Evolutionary conservation across 2,888 invertebrate species (phyloP).

Genomic region (Tortrix viridana): DNA sequence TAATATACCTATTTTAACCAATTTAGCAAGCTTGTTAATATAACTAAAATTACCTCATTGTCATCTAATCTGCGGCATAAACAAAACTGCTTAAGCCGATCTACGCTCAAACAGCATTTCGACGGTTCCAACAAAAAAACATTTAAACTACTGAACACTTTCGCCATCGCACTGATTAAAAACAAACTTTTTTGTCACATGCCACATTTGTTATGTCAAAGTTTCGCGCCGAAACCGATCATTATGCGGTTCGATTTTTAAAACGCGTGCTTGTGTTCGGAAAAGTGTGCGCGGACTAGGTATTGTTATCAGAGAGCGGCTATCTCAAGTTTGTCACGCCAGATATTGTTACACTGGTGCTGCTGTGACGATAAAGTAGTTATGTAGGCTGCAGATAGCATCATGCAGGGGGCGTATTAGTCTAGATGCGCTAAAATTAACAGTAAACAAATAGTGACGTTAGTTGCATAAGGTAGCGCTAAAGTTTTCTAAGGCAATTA

Average conservation of each 20-base stretch:
- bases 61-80: constrained; percentile 70
- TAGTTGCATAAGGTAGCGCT: background rate
- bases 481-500: background rate
- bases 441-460: constrained; percentile 2
- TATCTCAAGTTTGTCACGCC: constrained; percentile 80
- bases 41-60: constrained; percentile 62
- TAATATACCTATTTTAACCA: background rate
- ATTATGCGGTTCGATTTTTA: constrained; percentile 20
- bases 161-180: constrained; percentile 57
- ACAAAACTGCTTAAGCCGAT: constrained; percentile 74
- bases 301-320: constrained; percentile 72
- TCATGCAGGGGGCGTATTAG: constrained; percentile 26
- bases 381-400: constrained; percentile 22
- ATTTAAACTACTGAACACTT: constrained; percentile 69
- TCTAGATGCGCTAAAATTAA: constrained; percentile 13
- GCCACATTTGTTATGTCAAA: constrained; percentile 25
- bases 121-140: constrained; percentile 71
- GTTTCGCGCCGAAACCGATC: constrained; percentile 9
- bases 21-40: too few species aligned
- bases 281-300: constrained; percentile 67
- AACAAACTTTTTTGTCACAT: constrained; percentile 31
- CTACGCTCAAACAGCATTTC: constrained; percentile 71
- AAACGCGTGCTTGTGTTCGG: constrained; percentile 60
- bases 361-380: constrained; percentile 70
- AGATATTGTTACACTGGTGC: constrained; percentile 71